Conservation (phyloP, 1,140 invertebrate species). For the Argopecten irradians region DNA sequence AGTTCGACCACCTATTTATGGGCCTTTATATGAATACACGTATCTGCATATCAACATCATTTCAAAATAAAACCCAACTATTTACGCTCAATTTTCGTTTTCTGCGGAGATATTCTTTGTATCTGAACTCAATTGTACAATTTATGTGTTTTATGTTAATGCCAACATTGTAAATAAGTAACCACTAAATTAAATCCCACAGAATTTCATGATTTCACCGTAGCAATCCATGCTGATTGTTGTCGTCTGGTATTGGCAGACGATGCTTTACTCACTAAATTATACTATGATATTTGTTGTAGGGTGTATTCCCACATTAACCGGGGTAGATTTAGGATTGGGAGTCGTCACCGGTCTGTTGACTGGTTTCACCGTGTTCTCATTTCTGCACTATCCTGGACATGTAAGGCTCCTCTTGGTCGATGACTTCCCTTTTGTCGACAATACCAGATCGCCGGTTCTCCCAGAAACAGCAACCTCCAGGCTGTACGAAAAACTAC, state of each 20-base stretch:
- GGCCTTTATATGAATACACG: no score
- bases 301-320: neutral
- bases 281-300: neutral
- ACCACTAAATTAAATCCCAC: neutral
- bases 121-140: neutral
- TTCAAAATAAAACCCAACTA: no score
- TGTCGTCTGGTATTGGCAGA: no score
- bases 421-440: neutral
- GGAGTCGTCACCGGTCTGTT: slow-evolving; percentile 45
- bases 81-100: no score
- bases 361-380: slow-evolving; percentile 29
- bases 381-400: neutral
- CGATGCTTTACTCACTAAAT: neutral
- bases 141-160: neutral
- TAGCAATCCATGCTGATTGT: neutral
- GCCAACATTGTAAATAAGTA: neutral
- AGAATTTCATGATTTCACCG: neutral
- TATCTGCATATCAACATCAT: no score
- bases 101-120: no score
- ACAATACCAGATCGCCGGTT: neutral
- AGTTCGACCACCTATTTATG: no score
- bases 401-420: neutral
- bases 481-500: slow-evolving; percentile 28
- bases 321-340: slow-evolving; percentile 37
- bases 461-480: neutral